Evolutionary conservation across 2,888 invertebrate genomes (phyloP).

Genomic region (Molorchus minor): DNA sequence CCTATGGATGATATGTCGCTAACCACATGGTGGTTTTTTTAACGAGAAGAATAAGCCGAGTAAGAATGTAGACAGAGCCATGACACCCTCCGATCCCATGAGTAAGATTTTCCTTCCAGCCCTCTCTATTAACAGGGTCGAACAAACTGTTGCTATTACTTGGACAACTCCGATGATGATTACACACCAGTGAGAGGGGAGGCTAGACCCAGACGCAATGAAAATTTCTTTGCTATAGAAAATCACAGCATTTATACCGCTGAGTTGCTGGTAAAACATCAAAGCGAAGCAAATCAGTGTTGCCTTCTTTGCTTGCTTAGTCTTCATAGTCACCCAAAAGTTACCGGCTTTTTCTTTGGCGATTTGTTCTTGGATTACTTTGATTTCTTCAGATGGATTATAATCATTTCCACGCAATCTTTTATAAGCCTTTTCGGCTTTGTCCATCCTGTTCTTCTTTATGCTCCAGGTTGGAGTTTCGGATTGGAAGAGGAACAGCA

Average conservation of each 20-base stretch:
- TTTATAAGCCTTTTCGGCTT: constrained; percentile 74
- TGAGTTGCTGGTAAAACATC: constrained; percentile 89
- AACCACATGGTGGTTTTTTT: constrained; percentile 53
- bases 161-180: constrained; percentile 77
- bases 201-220: constrained; percentile 66
- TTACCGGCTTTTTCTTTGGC: constrained; percentile 66
- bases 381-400: constrained; percentile 70
- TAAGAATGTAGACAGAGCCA: constrained; percentile 74
- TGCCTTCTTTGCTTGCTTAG: constrained; percentile 72
- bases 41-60: constrained; percentile 76
- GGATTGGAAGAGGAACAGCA: constrained; percentile 83
- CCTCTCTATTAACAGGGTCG: constrained; percentile 80
- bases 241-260: constrained; percentile 84
- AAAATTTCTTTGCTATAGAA: constrained; percentile 83
- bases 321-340: constrained; percentile 67
- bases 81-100: constrained; percentile 75
- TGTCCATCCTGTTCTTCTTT: constrained; percentile 69
- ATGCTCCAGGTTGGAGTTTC: constrained; percentile 83
- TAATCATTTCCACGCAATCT: constrained; percentile 78
- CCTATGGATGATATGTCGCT: constrained; percentile 67
- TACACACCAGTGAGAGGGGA: constrained; percentile 63
- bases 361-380: constrained; percentile 60
- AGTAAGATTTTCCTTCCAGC: constrained; percentile 82
- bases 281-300: constrained; percentile 77
- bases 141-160: constrained; percentile 77